phyloP scores from a whole-genome alignment of 2,113 vertebrate genomes.

The Myotis yumanensis region DNA sequence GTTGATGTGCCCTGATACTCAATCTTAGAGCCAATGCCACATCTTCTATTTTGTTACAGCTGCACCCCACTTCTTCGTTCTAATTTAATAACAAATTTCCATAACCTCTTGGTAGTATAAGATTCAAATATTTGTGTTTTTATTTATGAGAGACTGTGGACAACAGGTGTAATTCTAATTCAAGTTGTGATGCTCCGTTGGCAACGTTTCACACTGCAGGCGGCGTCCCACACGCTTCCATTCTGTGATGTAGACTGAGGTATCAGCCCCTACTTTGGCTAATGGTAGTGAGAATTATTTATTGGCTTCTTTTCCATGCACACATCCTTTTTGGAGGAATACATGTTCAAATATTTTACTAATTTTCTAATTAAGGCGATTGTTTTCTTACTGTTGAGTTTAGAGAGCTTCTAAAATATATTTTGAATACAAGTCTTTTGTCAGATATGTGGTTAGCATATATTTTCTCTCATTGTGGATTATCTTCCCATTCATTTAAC shows the following conservation, averaged over 20 bases:
- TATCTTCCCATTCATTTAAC: background rate
- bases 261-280: background rate
- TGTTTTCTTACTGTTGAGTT: background rate
- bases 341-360: background rate
- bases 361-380: background rate
- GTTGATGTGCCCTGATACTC: background rate
- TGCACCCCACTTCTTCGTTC: background rate
- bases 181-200: too few species aligned
- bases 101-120: background rate
- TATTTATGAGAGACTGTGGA: background rate
- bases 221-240: background rate
- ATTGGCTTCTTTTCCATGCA: background rate
- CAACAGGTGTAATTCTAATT: background rate
- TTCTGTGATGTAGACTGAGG: background rate
- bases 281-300: background rate
- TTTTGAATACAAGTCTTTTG: background rate
- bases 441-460: background rate
- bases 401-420: background rate
- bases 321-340: background rate
- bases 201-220: accelerated
- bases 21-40: background rate
- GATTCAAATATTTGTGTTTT: background rate
- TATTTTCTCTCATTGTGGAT: background rate
- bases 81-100: background rate
- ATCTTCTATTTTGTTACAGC: background rate